A percentile compares a stretch with the other conserved stretches of the same genome.
Conservation (phyloP, 1,140 invertebrate species). For the Polypedilum vanderplanki region DNA sequence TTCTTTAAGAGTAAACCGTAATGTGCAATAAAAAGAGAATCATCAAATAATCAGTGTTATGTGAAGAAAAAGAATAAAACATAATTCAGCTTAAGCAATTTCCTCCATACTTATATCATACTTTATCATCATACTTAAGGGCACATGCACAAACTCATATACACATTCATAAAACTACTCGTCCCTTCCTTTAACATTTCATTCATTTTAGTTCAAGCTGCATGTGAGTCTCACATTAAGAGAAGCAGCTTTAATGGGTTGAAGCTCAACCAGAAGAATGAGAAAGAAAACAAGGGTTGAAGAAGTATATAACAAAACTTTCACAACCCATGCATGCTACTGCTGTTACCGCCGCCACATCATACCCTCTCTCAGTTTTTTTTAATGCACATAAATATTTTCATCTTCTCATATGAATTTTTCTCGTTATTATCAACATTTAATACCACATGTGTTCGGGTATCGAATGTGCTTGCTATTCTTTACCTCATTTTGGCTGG, state of each 20-base stretch:
- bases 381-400: conserved; percentile 19
- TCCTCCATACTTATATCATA: conserved; percentile 13
- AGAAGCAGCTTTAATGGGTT: not conserved
- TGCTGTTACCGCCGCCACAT: not conserved
- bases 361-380: not conserved
- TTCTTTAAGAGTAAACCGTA: too few relatives aligned
- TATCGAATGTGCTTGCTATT: not conserved
- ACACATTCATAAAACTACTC: conserved; percentile 5
- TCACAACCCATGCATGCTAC: conserved; percentile 13
- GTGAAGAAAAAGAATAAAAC: not conserved
- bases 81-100: not conserved
- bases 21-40: too few relatives aligned
- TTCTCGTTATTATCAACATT: conserved; percentile 19
- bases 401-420: conserved; percentile 19
- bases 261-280: not conserved
- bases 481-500: not conserved
- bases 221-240: conserved; percentile 4
- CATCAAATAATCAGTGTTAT: too few relatives aligned
- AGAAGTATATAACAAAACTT: not conserved
- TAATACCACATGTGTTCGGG: conserved; percentile 10
- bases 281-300: too few relatives aligned
- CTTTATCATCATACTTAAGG: conserved; percentile 13
- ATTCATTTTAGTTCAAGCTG: conserved; percentile 4
- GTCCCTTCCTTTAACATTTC: conserved; percentile 11
- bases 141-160: conserved; percentile 1